phyloP scores from a whole-genome alignment of 2,113 vertebrate genomes.

The Craseonycteris thonglongyai region DNA sequence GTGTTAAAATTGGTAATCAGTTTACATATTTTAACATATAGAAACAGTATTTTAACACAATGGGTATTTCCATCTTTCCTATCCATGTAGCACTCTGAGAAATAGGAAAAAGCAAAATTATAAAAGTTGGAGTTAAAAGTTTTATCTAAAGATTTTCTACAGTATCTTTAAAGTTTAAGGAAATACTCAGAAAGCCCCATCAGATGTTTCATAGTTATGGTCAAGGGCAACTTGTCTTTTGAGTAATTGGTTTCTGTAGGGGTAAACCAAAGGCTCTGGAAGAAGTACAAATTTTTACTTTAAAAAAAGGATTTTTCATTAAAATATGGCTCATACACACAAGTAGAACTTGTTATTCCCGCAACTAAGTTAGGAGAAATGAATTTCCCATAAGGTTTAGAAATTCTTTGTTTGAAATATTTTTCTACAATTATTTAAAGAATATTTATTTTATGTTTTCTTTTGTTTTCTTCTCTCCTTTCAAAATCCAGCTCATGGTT shows the following conservation, averaged over 20 bases:
- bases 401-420: slow-evolving; percentile 21
- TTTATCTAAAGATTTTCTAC: background rate
- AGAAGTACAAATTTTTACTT: background rate
- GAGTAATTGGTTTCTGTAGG: background rate
- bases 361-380: background rate
- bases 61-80: background rate
- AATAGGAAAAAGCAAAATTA: background rate
- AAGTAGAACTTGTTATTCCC: background rate
- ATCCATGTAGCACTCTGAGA: background rate
- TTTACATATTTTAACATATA: background rate
- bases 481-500: slow-evolving; percentile 89
- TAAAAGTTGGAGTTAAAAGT: background rate
- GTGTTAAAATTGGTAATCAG: background rate
- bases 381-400: background rate
- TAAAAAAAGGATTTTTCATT: background rate
- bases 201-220: background rate
- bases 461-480: slow-evolving; percentile 46
- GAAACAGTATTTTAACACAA: background rate
- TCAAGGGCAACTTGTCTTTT: background rate
- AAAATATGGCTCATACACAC: background rate
- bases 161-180: background rate
- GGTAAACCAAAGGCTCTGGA: background rate
- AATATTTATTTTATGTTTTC: background rate
- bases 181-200: background rate
- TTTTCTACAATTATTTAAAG: background rate